phyloP scores from a whole-genome alignment of 1,140 invertebrate species.

The Monomorium pharaonis region DNA sequence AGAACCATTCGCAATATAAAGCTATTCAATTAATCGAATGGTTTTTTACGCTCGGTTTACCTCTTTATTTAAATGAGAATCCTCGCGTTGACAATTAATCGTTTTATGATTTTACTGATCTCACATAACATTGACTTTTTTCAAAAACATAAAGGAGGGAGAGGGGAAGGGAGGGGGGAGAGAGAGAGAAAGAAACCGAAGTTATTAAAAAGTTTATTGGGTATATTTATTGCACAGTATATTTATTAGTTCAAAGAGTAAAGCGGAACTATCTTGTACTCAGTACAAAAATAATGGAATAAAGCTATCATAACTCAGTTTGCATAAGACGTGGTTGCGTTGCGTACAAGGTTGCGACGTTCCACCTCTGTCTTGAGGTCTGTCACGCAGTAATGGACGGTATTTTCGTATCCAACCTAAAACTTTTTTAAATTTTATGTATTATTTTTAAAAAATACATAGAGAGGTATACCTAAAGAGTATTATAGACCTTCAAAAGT shows the following conservation, averaged over 20 bases:
- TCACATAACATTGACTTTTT: neutral
- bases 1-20: conserved; percentile 23
- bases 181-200: too few species aligned
- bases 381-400: too few species aligned
- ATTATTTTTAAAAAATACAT: too few species aligned
- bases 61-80: conserved; percentile 19
- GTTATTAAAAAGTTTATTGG: conserved; percentile 29
- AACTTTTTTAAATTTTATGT: too few species aligned
- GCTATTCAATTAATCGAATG: conserved; percentile 27
- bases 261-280: conserved; percentile 2
- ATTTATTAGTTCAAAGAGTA: conserved; percentile 5
- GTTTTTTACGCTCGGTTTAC: conserved; percentile 9
- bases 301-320: conserved; percentile 32
- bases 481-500: too few species aligned
- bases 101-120: neutral
- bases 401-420: too few species aligned
- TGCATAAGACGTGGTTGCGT: conserved; percentile 25
- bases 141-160: conserved; percentile 1
- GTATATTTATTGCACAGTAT: conserved; percentile 10
- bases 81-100: neutral
- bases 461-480: too few species aligned
- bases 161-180: too few species aligned
- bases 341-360: too few species aligned
- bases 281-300: conserved; percentile 26
- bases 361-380: too few species aligned